Evolutionary conservation across 2,113 vertebrate species (phyloP), one percentile per base, ranked within the genome.

Genomic region (Aepyceros melampus): DNA sequence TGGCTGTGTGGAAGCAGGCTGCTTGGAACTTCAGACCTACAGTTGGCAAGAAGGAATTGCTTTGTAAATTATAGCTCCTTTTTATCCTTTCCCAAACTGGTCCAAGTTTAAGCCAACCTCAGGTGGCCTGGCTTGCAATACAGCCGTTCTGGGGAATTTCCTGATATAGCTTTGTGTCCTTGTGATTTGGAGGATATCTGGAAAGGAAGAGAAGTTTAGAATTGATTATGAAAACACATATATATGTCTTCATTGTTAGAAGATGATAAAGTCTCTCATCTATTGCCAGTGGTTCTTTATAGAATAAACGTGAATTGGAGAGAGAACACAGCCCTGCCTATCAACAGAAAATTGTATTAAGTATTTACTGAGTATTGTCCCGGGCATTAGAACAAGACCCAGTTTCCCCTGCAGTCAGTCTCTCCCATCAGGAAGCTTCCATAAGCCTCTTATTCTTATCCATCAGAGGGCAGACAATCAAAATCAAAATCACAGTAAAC

Each of bases 111-210:
- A 64, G 19, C 53, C n/a, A 49, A 27, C 29, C 14, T 92, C 51
- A 94, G 29, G n/a, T 91, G 36, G 64, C 53, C 86, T 45, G 25
- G 45, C 14, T 56, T 88, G 17, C 62, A 96, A 29, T 71, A 47
- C 17, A 87, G 56, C 36, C 3, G 45, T 93, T 17, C 45, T 64
- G 58, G 29, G 53, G 17, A 89, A 85, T 81, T 95, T 96, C 19
- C 31, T 85, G 0, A 83, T 86, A 29, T 7, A 2, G 19, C 29
- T 27, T 89, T 83, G 40, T n/a, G 15, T 87, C 12, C 56, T 84
- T 95, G 27, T 97, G 33, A 87, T 92, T 95, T 85, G 49, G 47
- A 96, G 58, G 56, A 36, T 74, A 55, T 81, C n/a, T 87, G 33
- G 17, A 95, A 81, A 62, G 58, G 74, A 76, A 71, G 45, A 89